A percentile compares a stretch with the other conserved stretches of the same genome.
Evolutionary conservation across 2,113 vertebrate species (phyloP).

Genomic region (Alaudala cheleensis): DNA sequence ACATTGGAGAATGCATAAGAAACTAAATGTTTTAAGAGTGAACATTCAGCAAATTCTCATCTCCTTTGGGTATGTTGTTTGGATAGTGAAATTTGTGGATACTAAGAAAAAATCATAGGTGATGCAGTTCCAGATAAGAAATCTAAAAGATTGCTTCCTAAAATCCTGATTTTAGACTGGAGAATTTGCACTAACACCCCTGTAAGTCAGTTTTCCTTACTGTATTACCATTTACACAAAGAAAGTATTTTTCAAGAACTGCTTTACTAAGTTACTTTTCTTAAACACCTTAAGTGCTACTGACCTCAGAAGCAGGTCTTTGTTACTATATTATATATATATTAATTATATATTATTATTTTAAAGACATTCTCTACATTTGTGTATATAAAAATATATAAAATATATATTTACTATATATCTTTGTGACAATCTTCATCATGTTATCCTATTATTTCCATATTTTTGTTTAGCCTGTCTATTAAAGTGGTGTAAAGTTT

Average conservation of each 20-base stretch:
- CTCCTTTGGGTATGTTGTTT: not conserved
- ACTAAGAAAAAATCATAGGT: not conserved
- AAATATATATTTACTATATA: not conserved
- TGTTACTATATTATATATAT: not conserved
- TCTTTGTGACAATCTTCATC: not conserved
- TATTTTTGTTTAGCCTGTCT: not conserved
- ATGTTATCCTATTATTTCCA: not conserved
- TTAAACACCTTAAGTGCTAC: not conserved
- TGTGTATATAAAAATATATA: not conserved
- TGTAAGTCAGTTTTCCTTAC: not conserved
- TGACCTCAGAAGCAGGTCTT: not conserved
- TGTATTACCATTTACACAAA: not conserved
- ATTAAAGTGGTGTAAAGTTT: not conserved
- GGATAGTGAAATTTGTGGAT: not conserved
- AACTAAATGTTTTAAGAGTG: not conserved
- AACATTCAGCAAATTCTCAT: not conserved
- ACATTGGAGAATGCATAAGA: not conserved
- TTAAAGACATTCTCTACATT: not conserved
- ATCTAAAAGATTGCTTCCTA: not conserved
- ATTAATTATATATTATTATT: not conserved
- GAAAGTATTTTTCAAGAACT: not conserved
- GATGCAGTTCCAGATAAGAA: not conserved
- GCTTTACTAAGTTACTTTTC: not conserved
- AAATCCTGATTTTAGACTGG: not conserved
- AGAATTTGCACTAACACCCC: accelerated